These are phyloP conservation scores for Ochropleura plecta DNA, from an alignment of 2,888 invertebrate species.

Conservation along the genomic window DNA sequence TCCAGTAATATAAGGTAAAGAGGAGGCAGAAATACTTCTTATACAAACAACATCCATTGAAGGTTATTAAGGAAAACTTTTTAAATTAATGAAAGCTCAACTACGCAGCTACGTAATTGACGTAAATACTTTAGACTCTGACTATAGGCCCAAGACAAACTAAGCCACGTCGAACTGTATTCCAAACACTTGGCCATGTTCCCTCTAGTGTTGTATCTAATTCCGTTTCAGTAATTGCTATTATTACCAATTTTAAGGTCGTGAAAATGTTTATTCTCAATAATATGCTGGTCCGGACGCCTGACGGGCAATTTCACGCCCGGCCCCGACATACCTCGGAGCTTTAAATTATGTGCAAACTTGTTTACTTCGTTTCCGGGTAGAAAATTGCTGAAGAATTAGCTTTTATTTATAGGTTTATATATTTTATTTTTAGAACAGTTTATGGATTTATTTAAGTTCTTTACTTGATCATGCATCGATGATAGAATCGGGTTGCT, in stretches of 20 bases:
- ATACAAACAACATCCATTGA: too few species aligned
- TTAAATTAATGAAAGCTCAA: background rate
- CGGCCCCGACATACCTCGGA: slow-evolving; percentile 36
- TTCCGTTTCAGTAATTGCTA: slow-evolving; percentile 59
- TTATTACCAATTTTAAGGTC: slow-evolving; percentile 65
- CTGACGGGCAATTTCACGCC: slow-evolving; percentile 62
- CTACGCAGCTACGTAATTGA: background rate
- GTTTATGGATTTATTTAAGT: background rate
- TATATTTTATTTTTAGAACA: background rate
- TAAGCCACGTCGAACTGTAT: background rate
- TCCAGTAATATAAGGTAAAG: too few species aligned
- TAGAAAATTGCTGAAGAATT: slow-evolving; percentile 48
- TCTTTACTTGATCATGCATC: background rate
- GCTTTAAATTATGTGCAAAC: slow-evolving; percentile 46
- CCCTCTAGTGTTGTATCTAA: slow-evolving; percentile 21
- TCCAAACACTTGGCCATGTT: slow-evolving; percentile 28
- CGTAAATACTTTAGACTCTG: background rate
- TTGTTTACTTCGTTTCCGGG: slow-evolving; percentile 53
- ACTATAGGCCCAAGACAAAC: too few species aligned
- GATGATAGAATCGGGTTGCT: background rate
- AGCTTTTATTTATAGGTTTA: slow-evolving; percentile 3
- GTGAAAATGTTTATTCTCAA: slow-evolving; percentile 62
- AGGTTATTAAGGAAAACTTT: too few species aligned
- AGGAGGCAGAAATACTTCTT: too few species aligned
- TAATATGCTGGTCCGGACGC: slow-evolving; percentile 48